Percentiles rank a stretch among this genome's conserved stretches.
phyloP scores from a whole-genome alignment of 2,113 vertebrate species.

The Axis porcinus region DNA sequence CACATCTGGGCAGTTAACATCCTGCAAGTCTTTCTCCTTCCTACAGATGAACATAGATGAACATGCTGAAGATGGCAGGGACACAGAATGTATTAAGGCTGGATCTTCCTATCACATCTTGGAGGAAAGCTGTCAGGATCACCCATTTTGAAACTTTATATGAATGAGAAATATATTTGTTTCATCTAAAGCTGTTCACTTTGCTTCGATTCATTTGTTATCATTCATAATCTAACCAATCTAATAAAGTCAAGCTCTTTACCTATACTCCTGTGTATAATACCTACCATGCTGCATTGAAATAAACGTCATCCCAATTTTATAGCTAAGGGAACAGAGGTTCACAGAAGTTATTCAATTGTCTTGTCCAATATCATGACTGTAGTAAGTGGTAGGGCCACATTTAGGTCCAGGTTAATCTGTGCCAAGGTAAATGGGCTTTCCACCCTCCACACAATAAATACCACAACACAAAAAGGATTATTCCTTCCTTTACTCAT shows the following conservation, averaged over 20 bases:
- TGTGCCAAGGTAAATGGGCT: not conserved
- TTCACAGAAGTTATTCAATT: not conserved
- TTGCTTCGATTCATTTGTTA: not conserved
- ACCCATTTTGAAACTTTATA: not conserved
- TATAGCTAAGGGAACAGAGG: not conserved
- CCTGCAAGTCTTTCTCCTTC: not conserved
- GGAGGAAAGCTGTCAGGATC: not conserved
- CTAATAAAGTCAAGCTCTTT: not conserved
- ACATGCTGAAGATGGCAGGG: not conserved
- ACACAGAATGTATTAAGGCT: no score
- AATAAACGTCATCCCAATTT: not conserved
- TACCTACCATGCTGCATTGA: not conserved
- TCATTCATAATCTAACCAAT: not conserved
- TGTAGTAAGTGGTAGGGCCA: not conserved
- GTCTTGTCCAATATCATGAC: not conserved
- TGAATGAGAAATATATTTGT: not conserved
- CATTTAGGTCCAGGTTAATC: not conserved
- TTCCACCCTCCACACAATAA: not conserved
- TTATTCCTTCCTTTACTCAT: not conserved
- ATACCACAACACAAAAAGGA: not conserved
- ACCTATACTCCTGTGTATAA: not conserved
- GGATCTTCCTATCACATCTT: not conserved
- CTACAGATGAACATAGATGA: not conserved
- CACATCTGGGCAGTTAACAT: not conserved
- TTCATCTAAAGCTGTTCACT: not conserved